phyloP scores from a whole-genome alignment of 2,113 vertebrate genomes.

The Zapornia atra region DNA sequence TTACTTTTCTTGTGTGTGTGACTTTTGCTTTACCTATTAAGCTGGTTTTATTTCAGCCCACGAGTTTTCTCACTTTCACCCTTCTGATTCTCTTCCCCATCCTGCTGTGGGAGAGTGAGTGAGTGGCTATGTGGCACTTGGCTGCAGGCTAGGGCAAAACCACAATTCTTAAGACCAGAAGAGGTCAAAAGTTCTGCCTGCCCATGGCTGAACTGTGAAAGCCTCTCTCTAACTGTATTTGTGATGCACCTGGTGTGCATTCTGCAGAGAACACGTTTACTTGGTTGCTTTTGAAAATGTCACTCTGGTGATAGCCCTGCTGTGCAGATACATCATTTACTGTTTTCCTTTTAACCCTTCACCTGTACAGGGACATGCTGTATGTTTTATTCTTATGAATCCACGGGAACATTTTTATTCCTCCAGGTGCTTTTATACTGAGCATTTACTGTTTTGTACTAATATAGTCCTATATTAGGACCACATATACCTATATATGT shows the following conservation, averaged over 20 bases:
- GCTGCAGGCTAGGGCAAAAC: too few relatives aligned
- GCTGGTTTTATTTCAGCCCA: too few relatives aligned
- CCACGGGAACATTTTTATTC: background rate
- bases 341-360: background rate
- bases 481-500: background rate
- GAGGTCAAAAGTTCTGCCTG: background rate
- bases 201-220: background rate
- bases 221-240: background rate
- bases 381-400: background rate
- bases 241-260: background rate
- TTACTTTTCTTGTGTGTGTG: too few relatives aligned
- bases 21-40: too few relatives aligned
- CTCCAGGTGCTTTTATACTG: background rate
- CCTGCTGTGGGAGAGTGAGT: too few relatives aligned
- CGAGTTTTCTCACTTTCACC: too few relatives aligned
- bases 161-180: background rate
- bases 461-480: background rate
- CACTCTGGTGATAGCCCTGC: background rate
- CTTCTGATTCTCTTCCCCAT: too few relatives aligned
- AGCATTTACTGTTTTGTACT: background rate
- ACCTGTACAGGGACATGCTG: background rate
- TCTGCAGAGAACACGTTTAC: background rate
- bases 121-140: too few relatives aligned
- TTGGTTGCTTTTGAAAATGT: background rate
- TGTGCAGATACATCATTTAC: background rate